A percentile compares a stretch with the other conserved stretches of the same genome.
These are phyloP conservation scores for Micrasema minimum DNA, from an alignment of 1,140 invertebrate genomes.

Conservation along the genomic window DNA sequence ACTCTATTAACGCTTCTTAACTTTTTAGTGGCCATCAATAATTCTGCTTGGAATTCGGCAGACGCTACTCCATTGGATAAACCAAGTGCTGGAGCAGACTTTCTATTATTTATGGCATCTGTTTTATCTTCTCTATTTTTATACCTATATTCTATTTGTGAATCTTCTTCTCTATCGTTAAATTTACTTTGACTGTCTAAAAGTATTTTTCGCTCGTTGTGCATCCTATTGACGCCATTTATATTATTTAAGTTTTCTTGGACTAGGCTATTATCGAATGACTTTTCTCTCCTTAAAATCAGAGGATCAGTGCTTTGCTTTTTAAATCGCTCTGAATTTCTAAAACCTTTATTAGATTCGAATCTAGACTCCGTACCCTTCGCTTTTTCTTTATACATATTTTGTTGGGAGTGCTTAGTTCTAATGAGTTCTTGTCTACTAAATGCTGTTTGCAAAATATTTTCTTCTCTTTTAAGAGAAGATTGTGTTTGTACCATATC, in stretches of 20 bases:
- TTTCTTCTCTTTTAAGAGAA: constrained; percentile 64
- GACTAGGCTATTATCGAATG: constrained; percentile 62
- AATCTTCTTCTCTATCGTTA: constrained; percentile 43
- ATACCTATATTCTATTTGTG: constrained; percentile 41
- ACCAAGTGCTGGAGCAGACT: constrained; percentile 67
- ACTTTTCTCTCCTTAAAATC: constrained; percentile 64
- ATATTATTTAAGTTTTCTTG: constrained; percentile 56
- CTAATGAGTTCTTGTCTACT: constrained; percentile 61
- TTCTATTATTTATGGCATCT: constrained; percentile 55
- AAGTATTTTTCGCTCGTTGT: constrained; percentile 60
- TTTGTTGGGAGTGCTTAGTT: constrained; percentile 59
- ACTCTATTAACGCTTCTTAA: constrained; percentile 61
- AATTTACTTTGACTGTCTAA: constrained; percentile 56
- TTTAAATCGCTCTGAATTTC: constrained; percentile 65
- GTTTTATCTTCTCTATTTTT: constrained; percentile 44
- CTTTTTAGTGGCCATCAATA: constrained; percentile 73
- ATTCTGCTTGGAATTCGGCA: constrained; percentile 75
- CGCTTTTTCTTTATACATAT: constrained; percentile 63
- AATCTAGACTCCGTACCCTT: constrained; percentile 61
- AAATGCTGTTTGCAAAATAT: constrained; percentile 57
- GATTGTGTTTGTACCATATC: constrained; percentile 63
- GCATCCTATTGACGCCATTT: constrained; percentile 59
- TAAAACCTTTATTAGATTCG: constrained; percentile 64
- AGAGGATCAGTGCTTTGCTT: constrained; percentile 59
- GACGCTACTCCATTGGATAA: constrained; percentile 70